Evolutionary conservation across 2,113 vertebrate species (phyloP).

Genomic region (Synchiropus splendidus): DNA sequence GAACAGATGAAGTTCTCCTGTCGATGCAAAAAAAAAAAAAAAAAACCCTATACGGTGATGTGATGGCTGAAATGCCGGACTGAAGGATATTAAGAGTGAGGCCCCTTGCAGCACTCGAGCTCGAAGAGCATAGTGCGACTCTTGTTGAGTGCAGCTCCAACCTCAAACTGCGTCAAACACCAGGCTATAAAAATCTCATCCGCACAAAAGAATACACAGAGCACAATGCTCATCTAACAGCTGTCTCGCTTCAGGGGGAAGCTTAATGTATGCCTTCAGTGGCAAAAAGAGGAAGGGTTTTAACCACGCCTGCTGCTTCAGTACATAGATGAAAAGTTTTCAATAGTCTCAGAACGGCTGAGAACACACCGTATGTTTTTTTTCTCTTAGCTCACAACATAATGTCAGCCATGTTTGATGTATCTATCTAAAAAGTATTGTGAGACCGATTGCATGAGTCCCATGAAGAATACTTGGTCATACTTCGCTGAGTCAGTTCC

Average conservation of each 20-base stretch:
- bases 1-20: too few relatives aligned
- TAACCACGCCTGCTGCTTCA: neutral
- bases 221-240: constrained; percentile 13
- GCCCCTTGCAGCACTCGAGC: too few relatives aligned
- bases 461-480: too few relatives aligned
- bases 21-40: too few relatives aligned
- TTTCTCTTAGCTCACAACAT: too few relatives aligned
- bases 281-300: neutral
- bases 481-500: constrained; percentile 21
- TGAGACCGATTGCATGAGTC: too few relatives aligned
- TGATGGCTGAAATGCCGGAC: too few relatives aligned
- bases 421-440: too few relatives aligned
- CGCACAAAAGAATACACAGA: constrained; percentile 6
- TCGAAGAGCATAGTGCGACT: neutral
- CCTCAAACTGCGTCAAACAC: constrained; percentile 20
- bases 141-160: constrained; percentile 15
- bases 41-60: too few relatives aligned
- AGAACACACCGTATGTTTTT: too few relatives aligned
- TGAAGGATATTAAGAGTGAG: too few relatives aligned
- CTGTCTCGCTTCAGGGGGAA: constrained; percentile 4
- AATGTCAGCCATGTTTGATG: too few relatives aligned
- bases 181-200: constrained; percentile 22
- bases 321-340: neutral
- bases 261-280: constrained; percentile 6
- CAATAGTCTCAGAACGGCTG: constrained; percentile 8